A percentile compares a stretch with the other conserved stretches of the same genome.
Evolutionary conservation across 2,797 vertebrate species (phyloP).

Genomic region (Oreochromis grahami): DNA sequence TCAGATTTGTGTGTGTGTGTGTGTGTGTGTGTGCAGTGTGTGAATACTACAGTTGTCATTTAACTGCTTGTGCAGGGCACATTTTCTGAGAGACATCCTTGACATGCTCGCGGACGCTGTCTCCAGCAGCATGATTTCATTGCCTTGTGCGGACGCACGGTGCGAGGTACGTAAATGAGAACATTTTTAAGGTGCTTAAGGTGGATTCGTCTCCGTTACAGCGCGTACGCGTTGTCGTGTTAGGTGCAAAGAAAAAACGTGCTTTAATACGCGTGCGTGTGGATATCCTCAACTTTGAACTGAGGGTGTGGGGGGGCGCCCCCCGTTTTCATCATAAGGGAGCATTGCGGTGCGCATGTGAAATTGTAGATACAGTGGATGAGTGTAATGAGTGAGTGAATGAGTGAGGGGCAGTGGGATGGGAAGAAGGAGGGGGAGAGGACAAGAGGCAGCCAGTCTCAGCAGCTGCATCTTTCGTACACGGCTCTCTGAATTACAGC

Average conservation of each 20-base stretch:
- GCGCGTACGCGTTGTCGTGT: neutral
- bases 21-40: neutral
- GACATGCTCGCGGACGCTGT: neutral
- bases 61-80: neutral
- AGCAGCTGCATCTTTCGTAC: slow-evolving; percentile 61
- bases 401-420: slow-evolving; percentile 2
- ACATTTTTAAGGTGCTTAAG: neutral
- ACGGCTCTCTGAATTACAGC: slow-evolving; percentile 61
- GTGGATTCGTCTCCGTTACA: neutral
- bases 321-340: neutral
- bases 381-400: slow-evolving; percentile 41
- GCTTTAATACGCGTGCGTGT: neutral
- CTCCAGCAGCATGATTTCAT: neutral
- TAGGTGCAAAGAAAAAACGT: neutral
- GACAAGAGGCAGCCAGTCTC: slow-evolving; percentile 18
- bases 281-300: neutral
- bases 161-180: neutral
- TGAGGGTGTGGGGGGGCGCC: neutral
- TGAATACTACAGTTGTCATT: neutral
- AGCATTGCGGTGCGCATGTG: neutral
- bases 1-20: slow-evolving; percentile 8
- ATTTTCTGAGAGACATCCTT: neutral
- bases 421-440: neutral
- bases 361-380: slow-evolving; percentile 21
- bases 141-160: neutral